These are phyloP conservation scores for Hippocampus zosterae DNA, from an alignment of 2,113 vertebrate genomes.

Conservation along the genomic window DNA sequence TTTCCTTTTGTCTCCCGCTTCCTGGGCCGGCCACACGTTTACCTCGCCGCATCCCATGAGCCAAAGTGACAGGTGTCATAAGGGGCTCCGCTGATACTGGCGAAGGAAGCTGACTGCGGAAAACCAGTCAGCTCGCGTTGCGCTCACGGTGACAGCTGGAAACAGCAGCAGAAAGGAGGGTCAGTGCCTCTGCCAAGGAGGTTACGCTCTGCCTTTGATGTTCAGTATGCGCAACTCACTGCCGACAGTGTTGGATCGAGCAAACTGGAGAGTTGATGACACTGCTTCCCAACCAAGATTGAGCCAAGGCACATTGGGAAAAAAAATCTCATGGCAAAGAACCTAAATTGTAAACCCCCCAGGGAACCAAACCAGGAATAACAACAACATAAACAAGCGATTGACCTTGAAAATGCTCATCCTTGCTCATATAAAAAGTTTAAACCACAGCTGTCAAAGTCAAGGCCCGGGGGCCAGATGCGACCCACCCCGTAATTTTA, in stretches of 20 bases:
- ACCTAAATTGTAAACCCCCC: no score
- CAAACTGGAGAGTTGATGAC: neutral
- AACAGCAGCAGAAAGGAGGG: neutral
- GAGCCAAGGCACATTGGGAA: no score
- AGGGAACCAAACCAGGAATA: no score
- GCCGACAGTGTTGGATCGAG: neutral
- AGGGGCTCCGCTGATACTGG: conserved; percentile 26
- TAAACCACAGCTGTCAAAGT: no score
- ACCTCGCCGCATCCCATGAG: conserved; percentile 9
- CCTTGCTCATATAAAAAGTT: no score
- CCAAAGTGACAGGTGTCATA: conserved; percentile 51
- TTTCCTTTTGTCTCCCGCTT: conserved; percentile 12
- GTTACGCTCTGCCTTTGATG: neutral
- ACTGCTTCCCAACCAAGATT: no score
- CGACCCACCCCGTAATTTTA: no score
- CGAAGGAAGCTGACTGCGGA: conserved; percentile 51
- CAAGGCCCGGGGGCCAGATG: no score
- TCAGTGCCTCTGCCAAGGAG: conserved; percentile 10
- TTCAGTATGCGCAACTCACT: neutral
- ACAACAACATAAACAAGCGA: no score
- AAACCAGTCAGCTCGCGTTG: conserved; percentile 30
- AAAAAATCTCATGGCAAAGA: no score
- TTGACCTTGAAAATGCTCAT: no score
- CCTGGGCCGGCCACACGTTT: conserved; percentile 2
- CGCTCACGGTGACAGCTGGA: conserved; percentile 30